These are phyloP conservation scores for Scaptodrosophila lebanonensis DNA, from an alignment of 1,140 invertebrate species.

Conservation along the genomic window DNA sequence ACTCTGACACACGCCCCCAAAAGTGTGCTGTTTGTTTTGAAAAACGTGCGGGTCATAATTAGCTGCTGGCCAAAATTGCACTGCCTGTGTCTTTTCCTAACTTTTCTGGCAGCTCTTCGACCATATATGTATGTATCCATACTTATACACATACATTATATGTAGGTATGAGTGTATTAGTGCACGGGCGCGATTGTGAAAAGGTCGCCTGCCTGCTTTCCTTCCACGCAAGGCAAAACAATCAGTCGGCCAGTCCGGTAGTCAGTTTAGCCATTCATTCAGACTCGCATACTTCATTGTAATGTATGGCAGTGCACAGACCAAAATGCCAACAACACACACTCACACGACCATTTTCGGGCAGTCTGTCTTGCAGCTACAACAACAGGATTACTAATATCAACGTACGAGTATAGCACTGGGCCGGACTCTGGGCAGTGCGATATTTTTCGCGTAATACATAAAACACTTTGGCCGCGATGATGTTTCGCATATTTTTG, in stretches of 20 bases:
- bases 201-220: slow-evolving; percentile 53
- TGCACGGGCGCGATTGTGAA: slow-evolving; percentile 22
- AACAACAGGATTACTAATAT: slow-evolving; percentile 6
- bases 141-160: slow-evolving; percentile 6
- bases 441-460: slow-evolving; percentile 55
- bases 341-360: background rate
- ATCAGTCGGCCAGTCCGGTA: slow-evolving; percentile 5
- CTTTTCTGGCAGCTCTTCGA: slow-evolving; percentile 31
- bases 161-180: background rate
- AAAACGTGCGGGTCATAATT: slow-evolving; percentile 77
- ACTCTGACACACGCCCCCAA: slow-evolving; percentile 1
- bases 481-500: slow-evolving; percentile 71
- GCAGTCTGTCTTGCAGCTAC: slow-evolving; percentile 20
- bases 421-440: slow-evolving; percentile 3
- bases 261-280: slow-evolving; percentile 51
- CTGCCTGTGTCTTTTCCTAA: slow-evolving; percentile 40
- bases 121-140: slow-evolving; percentile 26
- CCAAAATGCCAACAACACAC: background rate
- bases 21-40: slow-evolving; percentile 53
- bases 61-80: slow-evolving; percentile 36
- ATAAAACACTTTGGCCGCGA: slow-evolving; percentile 60
- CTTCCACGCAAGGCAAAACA: slow-evolving; percentile 18
- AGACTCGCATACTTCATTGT: slow-evolving; percentile 67
- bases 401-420: slow-evolving; percentile 16
- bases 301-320: slow-evolving; percentile 60